Base-by-base conservation (phyloP, 2,797 vertebrate species). In the Euphonia xanthogaster region DNA sequence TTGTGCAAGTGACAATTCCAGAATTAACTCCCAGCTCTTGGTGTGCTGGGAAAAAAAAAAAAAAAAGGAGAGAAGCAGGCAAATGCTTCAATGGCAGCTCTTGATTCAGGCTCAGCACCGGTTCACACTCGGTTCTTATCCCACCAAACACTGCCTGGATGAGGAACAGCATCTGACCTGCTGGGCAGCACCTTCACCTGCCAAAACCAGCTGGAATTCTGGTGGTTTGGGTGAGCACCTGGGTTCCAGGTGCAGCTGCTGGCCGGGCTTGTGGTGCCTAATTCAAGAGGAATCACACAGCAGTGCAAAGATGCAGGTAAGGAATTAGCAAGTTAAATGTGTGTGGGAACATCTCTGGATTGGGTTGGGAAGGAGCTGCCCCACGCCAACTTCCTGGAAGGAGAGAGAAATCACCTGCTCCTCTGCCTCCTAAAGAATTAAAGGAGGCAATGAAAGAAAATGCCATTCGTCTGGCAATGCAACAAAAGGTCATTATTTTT, bases 1-100 rank as follows among this genome's bases (percentile, higher is more conserved):
- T 76, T 40, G 15, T 92, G 67, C 74, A 82, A 96, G 83, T 79
- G 88, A 93, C 3, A 33, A 85, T 94, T 93, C 86, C 90, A 95
- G 84, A 94, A 96, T 96, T 96, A 96, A 96, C 86, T 93, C 96
- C 85, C 82, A 66, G 88, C 82, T 88, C 90, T 73, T 25, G 3
- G 58, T 2, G 20, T 44, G 82, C 81, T 75, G 45, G 11, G 70
- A 57, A 53, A 48, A 37, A 28, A 33, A 20, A 54, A 31, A 31
- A 53, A 33, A 57, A 57, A 39, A 14, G 7, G 45, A 82, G 54
- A 90, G 53, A 89, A 74, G 61, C 55, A 45, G 10, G 14, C 50
- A 89, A 33, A 87, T 57, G 54, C 31, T 80, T 86, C 45, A 58
- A 40, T 21, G 66, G 82, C 79, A 93, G 60, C 47, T 7, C 83